Evolutionary conservation across 2,888 invertebrate species (phyloP).

Genomic region (Caenorhabditis sp.): DNA sequence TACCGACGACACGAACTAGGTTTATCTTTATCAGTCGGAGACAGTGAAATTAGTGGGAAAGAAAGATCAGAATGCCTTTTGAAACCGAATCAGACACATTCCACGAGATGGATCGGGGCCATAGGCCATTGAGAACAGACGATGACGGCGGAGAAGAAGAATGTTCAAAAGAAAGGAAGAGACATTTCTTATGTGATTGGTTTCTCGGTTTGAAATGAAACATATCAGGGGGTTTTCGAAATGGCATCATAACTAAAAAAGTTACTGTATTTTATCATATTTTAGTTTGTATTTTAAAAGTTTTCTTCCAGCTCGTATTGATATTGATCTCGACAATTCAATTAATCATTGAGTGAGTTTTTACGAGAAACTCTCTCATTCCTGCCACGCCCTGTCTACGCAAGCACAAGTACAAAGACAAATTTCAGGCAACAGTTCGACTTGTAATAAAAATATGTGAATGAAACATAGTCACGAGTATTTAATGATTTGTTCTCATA

Average conservation of each 20-base stretch:
- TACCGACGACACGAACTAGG: constrained; percentile 12
- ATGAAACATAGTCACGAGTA: constrained; percentile 5
- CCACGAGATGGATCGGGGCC: constrained; percentile 11
- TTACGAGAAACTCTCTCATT: not conserved
- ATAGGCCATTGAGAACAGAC: constrained; percentile 11
- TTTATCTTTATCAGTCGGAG: constrained; percentile 45
- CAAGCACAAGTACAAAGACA: constrained; percentile 16
- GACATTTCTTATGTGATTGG: constrained; percentile 8
- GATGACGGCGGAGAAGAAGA: constrained; percentile 23
- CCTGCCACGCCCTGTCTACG: constrained; percentile 39
- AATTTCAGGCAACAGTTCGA: constrained; percentile 21
- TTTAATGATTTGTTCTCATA: not conserved
- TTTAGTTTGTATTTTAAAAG: too few relatives aligned
- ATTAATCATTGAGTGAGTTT: not conserved
- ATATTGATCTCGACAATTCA: not conserved
- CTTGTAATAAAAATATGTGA: constrained; percentile 20
- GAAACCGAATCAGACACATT: constrained; percentile 41
- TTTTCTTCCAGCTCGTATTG: too few relatives aligned
- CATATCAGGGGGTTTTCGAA: not conserved
- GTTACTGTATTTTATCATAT: too few relatives aligned
- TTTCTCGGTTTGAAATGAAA: constrained; percentile 5
- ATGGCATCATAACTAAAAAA: not conserved
- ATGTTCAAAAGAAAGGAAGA: constrained; percentile 25
- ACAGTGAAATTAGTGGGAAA: constrained; percentile 40
- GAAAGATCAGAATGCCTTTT: constrained; percentile 48